phyloP scores from a whole-genome alignment of 2,113 vertebrate species.

The Apteryx owenii region DNA sequence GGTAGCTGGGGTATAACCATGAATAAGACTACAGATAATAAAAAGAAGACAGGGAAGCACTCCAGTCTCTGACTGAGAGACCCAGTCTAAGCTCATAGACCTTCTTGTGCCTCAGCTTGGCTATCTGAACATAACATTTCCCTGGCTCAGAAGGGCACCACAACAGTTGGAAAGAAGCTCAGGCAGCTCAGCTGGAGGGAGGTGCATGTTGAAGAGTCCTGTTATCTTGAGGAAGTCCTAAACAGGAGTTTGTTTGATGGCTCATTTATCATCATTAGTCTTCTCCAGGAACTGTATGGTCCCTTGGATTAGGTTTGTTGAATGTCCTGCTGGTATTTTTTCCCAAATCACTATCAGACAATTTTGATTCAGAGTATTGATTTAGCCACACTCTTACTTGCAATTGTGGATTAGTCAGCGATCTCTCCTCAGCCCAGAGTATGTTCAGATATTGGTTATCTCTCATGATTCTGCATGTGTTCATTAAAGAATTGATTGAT shows the following conservation, averaged over 20 bases:
- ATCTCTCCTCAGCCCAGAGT: background rate
- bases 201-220: fast-evolving
- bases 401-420: background rate
- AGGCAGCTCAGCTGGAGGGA: background rate
- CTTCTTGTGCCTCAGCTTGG: background rate
- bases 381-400: background rate
- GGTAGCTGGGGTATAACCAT: background rate
- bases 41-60: background rate
- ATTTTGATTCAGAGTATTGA: background rate
- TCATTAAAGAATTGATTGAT: background rate
- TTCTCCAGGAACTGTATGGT: background rate
- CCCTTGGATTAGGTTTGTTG: background rate
- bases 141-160: background rate
- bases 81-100: background rate
- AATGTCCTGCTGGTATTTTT: background rate
- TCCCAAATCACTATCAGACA: background rate
- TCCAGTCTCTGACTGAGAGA: background rate
- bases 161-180: background rate
- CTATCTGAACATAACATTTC: background rate
- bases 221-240: background rate
- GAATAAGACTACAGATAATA: background rate
- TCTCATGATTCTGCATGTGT: background rate
- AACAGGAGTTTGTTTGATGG: background rate
- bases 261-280: background rate
- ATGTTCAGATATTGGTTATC: background rate